These are phyloP conservation scores for Pollenia amentaria DNA, from an alignment of 2,888 invertebrate genomes.

Conservation along the genomic window DNA sequence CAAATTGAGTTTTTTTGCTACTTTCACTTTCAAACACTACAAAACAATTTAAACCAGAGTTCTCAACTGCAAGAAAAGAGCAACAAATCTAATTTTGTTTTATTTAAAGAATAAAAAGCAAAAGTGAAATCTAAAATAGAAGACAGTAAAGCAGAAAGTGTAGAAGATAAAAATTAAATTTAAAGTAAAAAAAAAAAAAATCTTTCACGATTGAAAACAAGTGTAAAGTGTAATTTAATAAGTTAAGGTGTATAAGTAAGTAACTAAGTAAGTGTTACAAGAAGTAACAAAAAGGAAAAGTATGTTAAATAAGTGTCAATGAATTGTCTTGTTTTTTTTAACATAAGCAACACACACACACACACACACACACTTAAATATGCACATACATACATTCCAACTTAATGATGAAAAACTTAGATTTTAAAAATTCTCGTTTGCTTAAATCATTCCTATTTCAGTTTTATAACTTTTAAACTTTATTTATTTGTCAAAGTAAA, in stretches of 20 bases:
- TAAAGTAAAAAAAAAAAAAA: constrained; percentile 17
- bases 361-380: constrained; percentile 14
- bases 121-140: constrained; percentile 21
- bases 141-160: background rate
- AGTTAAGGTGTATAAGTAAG: constrained; percentile 66
- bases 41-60: constrained; percentile 51
- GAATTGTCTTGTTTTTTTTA: constrained; percentile 36
- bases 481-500: constrained; percentile 41
- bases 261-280: constrained; percentile 10
- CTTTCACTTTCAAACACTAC: constrained; percentile 48
- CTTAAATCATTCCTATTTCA: background rate
- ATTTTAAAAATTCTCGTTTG: constrained; percentile 17
- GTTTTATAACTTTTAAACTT: constrained; percentile 52
- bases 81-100: constrained; percentile 53
- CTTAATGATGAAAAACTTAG: constrained; percentile 27
- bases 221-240: constrained; percentile 73
- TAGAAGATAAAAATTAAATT: constrained; percentile 30
- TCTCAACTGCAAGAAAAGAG: constrained; percentile 2
- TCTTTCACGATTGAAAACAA: constrained; percentile 67
- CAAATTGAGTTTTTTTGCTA: constrained; percentile 48
- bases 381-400: background rate
- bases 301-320: constrained; percentile 67
- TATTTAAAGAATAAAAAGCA: constrained; percentile 23
- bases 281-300: constrained; percentile 8
- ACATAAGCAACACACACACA: background rate